Percentiles rank a stretch among this genome's conserved stretches.
phyloP scores from a whole-genome alignment of 1,140 invertebrate species.

The Sinonovacula constricta region DNA sequence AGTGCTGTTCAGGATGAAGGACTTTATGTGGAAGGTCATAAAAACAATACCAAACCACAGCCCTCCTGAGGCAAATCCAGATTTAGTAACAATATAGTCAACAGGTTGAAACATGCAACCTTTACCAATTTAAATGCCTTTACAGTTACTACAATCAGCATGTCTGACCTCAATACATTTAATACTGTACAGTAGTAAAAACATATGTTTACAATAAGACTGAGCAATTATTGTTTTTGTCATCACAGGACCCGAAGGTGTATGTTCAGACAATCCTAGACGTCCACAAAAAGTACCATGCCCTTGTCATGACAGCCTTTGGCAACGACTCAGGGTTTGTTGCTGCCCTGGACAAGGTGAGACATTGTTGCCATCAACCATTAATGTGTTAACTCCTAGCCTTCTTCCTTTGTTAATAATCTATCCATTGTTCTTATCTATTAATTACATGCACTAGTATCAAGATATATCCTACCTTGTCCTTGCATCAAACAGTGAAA shows the following conservation, averaged over 20 bases:
- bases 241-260: constrained; percentile 93
- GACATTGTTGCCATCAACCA: not conserved
- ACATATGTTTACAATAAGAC: not conserved
- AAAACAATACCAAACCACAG: not conserved
- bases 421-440: too few relatives aligned
- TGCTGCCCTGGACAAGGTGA: constrained; percentile 93
- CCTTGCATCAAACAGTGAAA: too few relatives aligned
- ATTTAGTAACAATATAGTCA: too few relatives aligned
- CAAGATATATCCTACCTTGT: too few relatives aligned
- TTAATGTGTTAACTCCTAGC: constrained; percentile 4
- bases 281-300: constrained; percentile 98
- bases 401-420: too few relatives aligned
- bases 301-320: constrained; percentile 95
- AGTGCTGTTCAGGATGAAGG: too few relatives aligned
- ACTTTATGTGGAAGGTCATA: not conserved
- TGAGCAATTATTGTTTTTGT: constrained; percentile 23
- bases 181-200: too few relatives aligned
- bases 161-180: not conserved
- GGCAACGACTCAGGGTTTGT: constrained; percentile 98
- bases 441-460: too few relatives aligned
- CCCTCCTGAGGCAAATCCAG: not conserved
- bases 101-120: too few relatives aligned
- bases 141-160: not conserved
- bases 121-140: too few relatives aligned
- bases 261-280: constrained; percentile 98